Conservation (phyloP, 2,797 vertebrate genomes). For the Tolypeutes matacus region DNA sequence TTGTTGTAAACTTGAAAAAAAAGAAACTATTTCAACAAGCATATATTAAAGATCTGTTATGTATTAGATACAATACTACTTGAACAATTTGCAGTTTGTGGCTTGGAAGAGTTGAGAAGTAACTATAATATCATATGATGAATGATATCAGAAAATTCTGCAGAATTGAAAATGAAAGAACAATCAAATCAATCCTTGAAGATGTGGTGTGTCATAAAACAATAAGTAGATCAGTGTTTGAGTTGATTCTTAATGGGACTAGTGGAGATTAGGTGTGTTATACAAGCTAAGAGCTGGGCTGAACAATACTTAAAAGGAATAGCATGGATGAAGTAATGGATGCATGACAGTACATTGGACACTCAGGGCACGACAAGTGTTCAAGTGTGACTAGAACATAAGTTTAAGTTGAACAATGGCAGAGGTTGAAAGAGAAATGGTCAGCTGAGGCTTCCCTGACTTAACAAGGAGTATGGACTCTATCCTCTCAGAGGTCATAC, state of each 20-base stretch:
- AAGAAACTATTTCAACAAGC: background rate
- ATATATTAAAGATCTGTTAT: background rate
- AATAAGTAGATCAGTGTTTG: background rate
- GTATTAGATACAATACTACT: background rate
- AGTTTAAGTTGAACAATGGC: no score
- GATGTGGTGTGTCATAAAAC: background rate
- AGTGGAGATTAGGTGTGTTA: background rate
- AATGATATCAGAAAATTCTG: background rate
- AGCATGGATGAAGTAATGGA: background rate
- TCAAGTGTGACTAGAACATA: no score
- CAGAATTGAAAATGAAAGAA: background rate
- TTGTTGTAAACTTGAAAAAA: constrained; percentile 10
- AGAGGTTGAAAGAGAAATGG: no score
- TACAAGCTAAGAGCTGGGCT: background rate
- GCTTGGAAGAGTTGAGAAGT: background rate
- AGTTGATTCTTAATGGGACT: background rate
- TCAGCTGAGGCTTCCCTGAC: no score
- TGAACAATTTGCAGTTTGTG: background rate
- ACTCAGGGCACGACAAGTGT: no score
- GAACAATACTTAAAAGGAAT: background rate
- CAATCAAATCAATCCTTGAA: background rate
- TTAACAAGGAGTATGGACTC: no score
- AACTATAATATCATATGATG: background rate
- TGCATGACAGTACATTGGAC: accelerated
- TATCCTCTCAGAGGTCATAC: no score